Evolutionary conservation across 2,888 invertebrate genomes (phyloP).

Genomic region (Teleiodes luculella): DNA sequence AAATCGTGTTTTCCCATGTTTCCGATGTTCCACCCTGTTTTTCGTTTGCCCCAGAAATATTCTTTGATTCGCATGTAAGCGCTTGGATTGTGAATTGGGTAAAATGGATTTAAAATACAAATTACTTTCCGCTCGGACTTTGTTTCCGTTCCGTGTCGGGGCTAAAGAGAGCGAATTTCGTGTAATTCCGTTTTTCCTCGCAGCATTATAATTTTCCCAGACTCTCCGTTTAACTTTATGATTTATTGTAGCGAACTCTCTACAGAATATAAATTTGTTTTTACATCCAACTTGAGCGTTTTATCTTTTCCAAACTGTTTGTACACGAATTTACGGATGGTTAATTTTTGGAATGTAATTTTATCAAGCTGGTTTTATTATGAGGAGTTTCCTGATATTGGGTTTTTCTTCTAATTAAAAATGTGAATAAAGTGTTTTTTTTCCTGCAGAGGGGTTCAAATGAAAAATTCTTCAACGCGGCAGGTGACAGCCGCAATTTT

Average conservation of each 20-base stretch:
- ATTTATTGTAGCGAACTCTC: constrained; percentile 27
- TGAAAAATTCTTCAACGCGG: constrained; percentile 42
- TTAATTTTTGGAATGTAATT: constrained; percentile 11
- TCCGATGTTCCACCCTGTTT: neutral
- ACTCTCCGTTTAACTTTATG: constrained; percentile 33
- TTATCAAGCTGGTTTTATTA: constrained; percentile 6
- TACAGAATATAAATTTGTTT: constrained; percentile 25
- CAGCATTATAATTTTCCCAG: constrained; percentile 32
- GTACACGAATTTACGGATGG: constrained; percentile 9
- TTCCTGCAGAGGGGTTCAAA: constrained; percentile 31
- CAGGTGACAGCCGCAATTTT: constrained; percentile 32
- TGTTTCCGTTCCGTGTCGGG: neutral
- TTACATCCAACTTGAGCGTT: constrained; percentile 9
- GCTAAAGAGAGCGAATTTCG: constrained; percentile 28
- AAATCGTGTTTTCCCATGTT: neutral
- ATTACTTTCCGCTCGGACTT: neutral
- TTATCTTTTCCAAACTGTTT: constrained; percentile 12
- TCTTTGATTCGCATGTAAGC: too few species aligned
- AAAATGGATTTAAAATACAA: neutral
- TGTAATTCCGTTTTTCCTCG: constrained; percentile 20
- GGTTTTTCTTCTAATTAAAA: constrained; percentile 11
- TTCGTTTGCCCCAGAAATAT: too few species aligned
- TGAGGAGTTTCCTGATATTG: neutral
- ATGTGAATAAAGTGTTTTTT: neutral
- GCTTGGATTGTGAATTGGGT: neutral